Percentiles rank a stretch among this genome's conserved stretches.
These are phyloP conservation scores for Charanyca ferruginea DNA, from an alignment of 2,888 invertebrate genomes.

Conservation along the genomic window DNA sequence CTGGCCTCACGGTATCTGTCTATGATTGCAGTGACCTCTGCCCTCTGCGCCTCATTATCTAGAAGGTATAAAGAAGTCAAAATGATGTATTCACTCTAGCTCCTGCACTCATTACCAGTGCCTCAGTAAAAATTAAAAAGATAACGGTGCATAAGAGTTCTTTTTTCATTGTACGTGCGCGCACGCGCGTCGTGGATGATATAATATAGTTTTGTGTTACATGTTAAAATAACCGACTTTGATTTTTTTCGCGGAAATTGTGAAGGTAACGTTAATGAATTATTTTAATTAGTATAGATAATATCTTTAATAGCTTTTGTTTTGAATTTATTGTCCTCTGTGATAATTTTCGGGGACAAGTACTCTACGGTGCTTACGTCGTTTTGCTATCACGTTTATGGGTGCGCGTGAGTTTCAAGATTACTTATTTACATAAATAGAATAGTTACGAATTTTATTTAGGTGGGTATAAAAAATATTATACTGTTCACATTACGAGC, in stretches of 20 bases:
- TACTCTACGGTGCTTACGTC: constrained; percentile 25
- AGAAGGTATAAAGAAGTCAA: constrained; percentile 86
- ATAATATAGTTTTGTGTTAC: constrained; percentile 38
- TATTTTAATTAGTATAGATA: constrained; percentile 38
- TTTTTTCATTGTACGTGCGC: constrained; percentile 23
- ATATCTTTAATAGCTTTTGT: constrained; percentile 33
- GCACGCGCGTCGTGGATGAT: constrained; percentile 52
- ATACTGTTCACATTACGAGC: neutral
- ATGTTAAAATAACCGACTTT: constrained; percentile 21
- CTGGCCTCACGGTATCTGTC: constrained; percentile 81
- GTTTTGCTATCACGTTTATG: constrained; percentile 15
- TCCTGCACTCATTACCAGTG: constrained; percentile 72
- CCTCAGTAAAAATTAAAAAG: constrained; percentile 68
- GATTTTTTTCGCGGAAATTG: constrained; percentile 39
- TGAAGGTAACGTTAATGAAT: constrained; percentile 53
- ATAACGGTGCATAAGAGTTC: constrained; percentile 56
- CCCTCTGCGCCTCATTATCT: constrained; percentile 83
- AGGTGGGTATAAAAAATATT: constrained; percentile 8
- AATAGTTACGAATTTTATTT: neutral
- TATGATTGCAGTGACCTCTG: constrained; percentile 88
- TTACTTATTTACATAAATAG: neutral
- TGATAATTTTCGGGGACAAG: constrained; percentile 22
- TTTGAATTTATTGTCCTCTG: constrained; percentile 4
- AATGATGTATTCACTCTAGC: constrained; percentile 80
- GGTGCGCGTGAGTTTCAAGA: constrained; percentile 30